Evolutionary conservation across 2,113 vertebrate species (phyloP).

Genomic region (Brachirus orientalis): DNA sequence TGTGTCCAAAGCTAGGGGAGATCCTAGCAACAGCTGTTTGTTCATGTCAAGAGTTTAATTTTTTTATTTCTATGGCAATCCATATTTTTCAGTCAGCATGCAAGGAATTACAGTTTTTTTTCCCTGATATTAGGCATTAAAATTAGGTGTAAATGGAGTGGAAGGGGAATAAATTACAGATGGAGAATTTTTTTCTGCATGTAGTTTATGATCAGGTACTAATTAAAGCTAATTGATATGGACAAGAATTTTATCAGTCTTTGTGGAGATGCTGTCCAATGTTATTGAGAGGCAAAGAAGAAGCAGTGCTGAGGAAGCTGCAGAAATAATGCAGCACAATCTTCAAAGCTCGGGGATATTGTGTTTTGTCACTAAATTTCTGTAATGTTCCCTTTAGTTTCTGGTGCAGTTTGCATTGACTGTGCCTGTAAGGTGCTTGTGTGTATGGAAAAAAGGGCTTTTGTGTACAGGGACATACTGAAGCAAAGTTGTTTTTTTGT

Average conservation of each 20-base stretch:
- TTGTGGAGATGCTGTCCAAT: constrained; percentile 19
- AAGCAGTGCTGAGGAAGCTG: constrained; percentile 19
- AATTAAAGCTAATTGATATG: too few species aligned
- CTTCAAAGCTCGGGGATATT: constrained; percentile 58
- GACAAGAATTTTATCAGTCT: constrained; percentile 12
- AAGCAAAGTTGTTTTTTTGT: constrained; percentile 36
- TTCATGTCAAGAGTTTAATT: constrained; percentile 49
- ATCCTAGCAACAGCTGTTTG: constrained; percentile 73
- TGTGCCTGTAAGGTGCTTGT: constrained; percentile 58
- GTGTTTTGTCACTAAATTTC: constrained; percentile 56
- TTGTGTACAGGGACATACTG: constrained; percentile 38
- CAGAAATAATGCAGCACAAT: constrained; percentile 35
- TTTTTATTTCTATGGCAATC: too few species aligned
- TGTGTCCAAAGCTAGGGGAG: constrained; percentile 60
- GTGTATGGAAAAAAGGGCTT: constrained; percentile 45
- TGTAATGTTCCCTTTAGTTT: constrained; percentile 49
- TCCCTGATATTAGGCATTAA: constrained; percentile 9
- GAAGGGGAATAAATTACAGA: constrained; percentile 2
- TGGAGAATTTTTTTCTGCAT: constrained; percentile 9
- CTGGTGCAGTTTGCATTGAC: constrained; percentile 51
- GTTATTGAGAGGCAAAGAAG: constrained; percentile 27
- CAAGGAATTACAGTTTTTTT: constrained; percentile 16
- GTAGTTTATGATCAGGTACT: constrained; percentile 7
- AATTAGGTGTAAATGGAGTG: constrained; percentile 15
- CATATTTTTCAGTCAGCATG: constrained; percentile 23